A percentile compares a stretch with the other conserved stretches of the same genome.
Conservation (phyloP, 2,113 vertebrate species). For the Steatornis caripensis region DNA sequence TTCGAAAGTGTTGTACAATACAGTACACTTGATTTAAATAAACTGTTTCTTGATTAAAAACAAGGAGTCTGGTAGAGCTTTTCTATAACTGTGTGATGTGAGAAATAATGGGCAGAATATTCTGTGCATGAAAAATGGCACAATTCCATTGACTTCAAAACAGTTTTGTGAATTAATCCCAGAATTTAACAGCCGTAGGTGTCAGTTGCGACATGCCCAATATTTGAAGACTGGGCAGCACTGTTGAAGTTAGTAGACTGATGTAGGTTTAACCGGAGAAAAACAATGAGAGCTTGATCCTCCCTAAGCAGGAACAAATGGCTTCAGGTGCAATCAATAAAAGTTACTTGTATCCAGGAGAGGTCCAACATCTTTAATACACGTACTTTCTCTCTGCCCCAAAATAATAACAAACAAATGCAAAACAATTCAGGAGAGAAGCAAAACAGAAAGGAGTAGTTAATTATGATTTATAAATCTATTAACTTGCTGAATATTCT, state of each 20-base stretch:
- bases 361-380: neutral
- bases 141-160: neutral
- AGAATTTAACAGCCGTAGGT: neutral
- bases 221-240: neutral
- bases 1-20: constrained; percentile 40
- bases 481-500: constrained; percentile 64
- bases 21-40: constrained; percentile 58
- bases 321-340: neutral
- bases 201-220: neutral
- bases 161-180: neutral
- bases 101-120: neutral
- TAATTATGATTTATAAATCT: constrained; percentile 70
- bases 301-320: neutral
- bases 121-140: neutral
- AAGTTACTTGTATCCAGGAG: neutral
- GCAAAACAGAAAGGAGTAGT: constrained; percentile 42
- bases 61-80: constrained; percentile 5
- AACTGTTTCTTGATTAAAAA: constrained; percentile 38
- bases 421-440: constrained; percentile 52
- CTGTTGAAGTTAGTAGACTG: neutral
- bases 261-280: neutral
- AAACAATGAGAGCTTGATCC: neutral
- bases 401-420: neutral
- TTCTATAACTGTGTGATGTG: neutral
- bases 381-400: neutral